Base-by-base conservation (phyloP, 2,113 vertebrate species). In the Pelodiscus sinensis region DNA sequence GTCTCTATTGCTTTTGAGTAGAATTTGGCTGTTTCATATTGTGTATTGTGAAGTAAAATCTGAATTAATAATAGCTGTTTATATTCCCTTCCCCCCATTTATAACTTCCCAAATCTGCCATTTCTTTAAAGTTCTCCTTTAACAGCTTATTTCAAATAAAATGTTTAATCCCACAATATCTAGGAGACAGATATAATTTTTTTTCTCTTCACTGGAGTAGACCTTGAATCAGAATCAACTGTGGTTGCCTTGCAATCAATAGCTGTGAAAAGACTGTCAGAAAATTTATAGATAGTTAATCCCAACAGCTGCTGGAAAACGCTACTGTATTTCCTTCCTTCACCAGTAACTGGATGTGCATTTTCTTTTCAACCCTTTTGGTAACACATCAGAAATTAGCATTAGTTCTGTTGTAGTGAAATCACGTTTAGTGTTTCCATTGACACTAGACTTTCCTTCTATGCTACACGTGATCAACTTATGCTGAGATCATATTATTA, bases 201-300 rank as follows among this genome's bases (percentile, higher is more conserved):
- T 79, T 81, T 88, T 82, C 62, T n/a, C 24, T 89, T 92, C 24
- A 38, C 73, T 77, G 1, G 10, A 88, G 71, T 56, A 65, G 58
- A 85, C 94, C 51, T 91, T 92, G 82, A 85, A 38, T 86, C 55
- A 78, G 88, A 71, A 80, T 91, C 24, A 25, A 75, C 86, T 80
- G 65, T 92, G 84, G 86, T 93, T 95, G 82, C 82, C 86, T 92
- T 84, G 80, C 92, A 93, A 91, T 97, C 50, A 60, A 73, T 90
- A 90, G 60, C 87, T 85, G 60, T n/a, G 86, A 83, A 87, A 92
- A 88, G 86, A 82, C 58, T 10, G 85, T 81, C 31, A 93, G 89
- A 88, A 95, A 94, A 96, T 94, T 91, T 80, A 11, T 44, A 75
- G 88, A 88, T 79, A 62, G 80, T 90, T 85, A 79, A 87, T 54